A percentile compares a stretch with the other conserved stretches of the same genome.
These are phyloP conservation scores for Aphelinus certus DNA, from an alignment of 1,140 invertebrate genomes.

Conservation along the genomic window DNA sequence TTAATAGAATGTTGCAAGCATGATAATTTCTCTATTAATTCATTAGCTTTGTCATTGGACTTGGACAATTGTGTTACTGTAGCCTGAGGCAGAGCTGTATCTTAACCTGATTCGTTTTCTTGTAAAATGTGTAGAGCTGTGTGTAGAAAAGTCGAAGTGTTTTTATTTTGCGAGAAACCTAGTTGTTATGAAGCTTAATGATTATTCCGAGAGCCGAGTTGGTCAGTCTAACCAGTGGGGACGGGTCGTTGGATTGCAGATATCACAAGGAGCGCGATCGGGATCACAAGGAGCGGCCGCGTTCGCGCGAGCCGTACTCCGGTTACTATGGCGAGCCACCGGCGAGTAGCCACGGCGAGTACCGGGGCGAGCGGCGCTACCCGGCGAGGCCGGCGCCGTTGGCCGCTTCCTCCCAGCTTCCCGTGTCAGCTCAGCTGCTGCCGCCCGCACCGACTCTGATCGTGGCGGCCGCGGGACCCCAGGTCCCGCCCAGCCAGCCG, in stretches of 20 bases:
- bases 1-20: too few relatives aligned
- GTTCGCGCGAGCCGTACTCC: conserved; percentile 57
- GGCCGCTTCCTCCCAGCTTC: not conserved
- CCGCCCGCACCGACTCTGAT: conserved; percentile 37
- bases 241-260: conserved; percentile 45
- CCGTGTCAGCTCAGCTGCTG: conserved; percentile 3
- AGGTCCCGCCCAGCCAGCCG: conserved; percentile 46
- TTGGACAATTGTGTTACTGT: too few relatives aligned
- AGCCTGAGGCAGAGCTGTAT: too few relatives aligned
- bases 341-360: conserved; percentile 49
- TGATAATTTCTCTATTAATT: too few relatives aligned
- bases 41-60: too few relatives aligned
- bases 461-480: conserved; percentile 7
- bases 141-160: too few relatives aligned
- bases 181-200: too few relatives aligned
- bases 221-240: too few relatives aligned
- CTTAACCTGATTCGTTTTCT: too few relatives aligned
- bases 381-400: conserved; percentile 38
- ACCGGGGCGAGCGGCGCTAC: conserved; percentile 46
- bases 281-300: conserved; percentile 55
- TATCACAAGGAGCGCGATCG: conserved; percentile 61
- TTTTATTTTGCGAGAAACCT: too few relatives aligned
- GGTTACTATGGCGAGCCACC: conserved; percentile 60
- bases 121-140: too few relatives aligned
- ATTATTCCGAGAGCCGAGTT: too few relatives aligned